Base-by-base conservation (phyloP, 2,113 vertebrate genomes). In the Poeciliopsis occidentalis region DNA sequence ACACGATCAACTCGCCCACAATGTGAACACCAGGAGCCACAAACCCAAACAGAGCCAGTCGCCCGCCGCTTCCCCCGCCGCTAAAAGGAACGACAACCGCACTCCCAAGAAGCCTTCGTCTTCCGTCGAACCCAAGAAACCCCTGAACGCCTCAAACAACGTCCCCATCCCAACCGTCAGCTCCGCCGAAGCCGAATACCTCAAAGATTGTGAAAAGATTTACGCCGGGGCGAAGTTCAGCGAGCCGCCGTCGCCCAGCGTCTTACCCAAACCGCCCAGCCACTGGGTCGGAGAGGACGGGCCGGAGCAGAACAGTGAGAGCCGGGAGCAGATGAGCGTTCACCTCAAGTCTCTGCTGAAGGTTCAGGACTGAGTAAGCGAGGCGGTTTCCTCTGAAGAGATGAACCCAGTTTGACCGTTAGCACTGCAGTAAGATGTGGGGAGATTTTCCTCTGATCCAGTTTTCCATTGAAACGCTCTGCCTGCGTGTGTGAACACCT, bases 151-250 rank as follows among this genome's bases (percentile, higher is more conserved):
- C 67, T 85, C 94, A 22, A 94, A 95, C 85, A 94, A 94, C 74
- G 78, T 92, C 85, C 94, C 88, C 89, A 89, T 89, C 15, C 75
- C 73, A 30, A 94, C 91, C 82, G 65, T 88, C 26, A 90, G 83
- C 74, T 94, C 93, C 63, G 76, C 93, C 0, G 67, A 93, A 19
- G 68, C 90, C 0, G 96, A 96, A 15, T 92, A 73, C 90, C 94
- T 88, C 68, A 91, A 96, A 92, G 97, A 97, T 60, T 94, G 87
- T 0, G 91, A 97, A 93, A 95, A 95, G 54, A 96, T 95, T 22
- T 99, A 99, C 0, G 97, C 98, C 24, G 98, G 98, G 30, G 95
- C 97, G 22, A 99, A 97, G 83, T 99, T 99, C 65, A 99, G 96
- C 29, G 97, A 99, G 86, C 97, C 97, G 0, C 98, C 97, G 0